phyloP scores from a whole-genome alignment of 2,797 vertebrate genomes.

The Sardinella longiceps region DNA sequence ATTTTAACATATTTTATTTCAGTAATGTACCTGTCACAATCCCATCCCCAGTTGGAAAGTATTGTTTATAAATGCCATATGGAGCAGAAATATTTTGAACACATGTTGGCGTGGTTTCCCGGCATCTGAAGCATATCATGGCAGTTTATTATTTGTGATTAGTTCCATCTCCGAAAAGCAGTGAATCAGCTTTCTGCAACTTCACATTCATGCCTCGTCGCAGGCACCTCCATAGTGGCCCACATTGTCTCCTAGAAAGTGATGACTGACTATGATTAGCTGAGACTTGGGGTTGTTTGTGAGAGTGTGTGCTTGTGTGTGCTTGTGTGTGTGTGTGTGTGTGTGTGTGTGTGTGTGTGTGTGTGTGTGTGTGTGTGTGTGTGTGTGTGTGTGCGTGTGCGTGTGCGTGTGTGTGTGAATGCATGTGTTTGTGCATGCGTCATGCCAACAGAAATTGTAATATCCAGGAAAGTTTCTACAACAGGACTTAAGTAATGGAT shows the following conservation, averaged over 20 bases:
- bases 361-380: not conserved
- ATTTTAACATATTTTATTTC: not conserved
- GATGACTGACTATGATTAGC: not conserved
- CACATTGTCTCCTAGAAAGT: not conserved
- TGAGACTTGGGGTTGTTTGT: too few species aligned
- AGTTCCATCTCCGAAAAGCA: not conserved
- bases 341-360: not conserved
- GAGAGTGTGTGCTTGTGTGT: too few species aligned
- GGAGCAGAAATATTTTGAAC: too few species aligned
- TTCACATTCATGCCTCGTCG: not conserved
- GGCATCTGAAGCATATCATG: too few species aligned
- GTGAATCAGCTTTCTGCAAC: not conserved
- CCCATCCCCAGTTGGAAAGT: not conserved
- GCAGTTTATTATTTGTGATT: not conserved
- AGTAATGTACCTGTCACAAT: not conserved
- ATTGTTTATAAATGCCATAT: not conserved
- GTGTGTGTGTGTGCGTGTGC: not conserved
- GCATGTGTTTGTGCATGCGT: not conserved
- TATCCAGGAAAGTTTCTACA: not conserved
- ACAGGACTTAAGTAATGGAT: not conserved
- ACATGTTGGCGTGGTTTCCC: too few species aligned
- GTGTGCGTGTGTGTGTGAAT: not conserved
- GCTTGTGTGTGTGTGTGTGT: not conserved
- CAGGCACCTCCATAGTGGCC: not conserved
- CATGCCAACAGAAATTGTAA: not conserved